phyloP scores from a whole-genome alignment of 2,888 invertebrate species.

The Schizaphis graminum region DNA sequence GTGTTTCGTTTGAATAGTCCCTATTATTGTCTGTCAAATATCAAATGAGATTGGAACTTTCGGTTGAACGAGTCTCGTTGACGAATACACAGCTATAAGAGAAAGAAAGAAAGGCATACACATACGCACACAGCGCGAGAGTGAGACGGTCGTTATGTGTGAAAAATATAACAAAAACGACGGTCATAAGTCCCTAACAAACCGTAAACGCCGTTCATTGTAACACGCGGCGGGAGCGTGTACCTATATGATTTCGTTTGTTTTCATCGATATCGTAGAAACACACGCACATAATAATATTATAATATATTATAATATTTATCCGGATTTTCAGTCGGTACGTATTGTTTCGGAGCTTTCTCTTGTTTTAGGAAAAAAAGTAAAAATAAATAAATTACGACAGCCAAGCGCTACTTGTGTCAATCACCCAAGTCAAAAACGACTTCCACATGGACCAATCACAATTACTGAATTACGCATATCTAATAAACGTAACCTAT shows the following conservation, averaged over 20 bases:
- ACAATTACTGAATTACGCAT: background rate
- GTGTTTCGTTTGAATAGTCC: slow-evolving; percentile 39
- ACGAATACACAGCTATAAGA: background rate
- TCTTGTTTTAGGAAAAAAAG: background rate
- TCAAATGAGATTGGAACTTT: slow-evolving; percentile 48
- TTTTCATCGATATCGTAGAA: slow-evolving; percentile 49
- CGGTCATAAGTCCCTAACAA: slow-evolving; percentile 52
- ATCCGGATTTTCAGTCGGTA: background rate
- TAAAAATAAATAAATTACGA: slow-evolving; percentile 32
- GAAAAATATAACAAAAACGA: slow-evolving; percentile 32
- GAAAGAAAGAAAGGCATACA: too few species aligned
- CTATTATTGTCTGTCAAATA: slow-evolving; percentile 32
- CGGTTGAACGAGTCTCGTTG: slow-evolving; percentile 24
- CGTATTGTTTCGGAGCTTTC: slow-evolving; percentile 51
- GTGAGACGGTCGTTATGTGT: background rate
- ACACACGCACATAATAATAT: background rate
- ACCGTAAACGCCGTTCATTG: slow-evolving; percentile 46
- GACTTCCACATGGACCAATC: background rate
- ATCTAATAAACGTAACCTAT: background rate
- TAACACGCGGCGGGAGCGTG: slow-evolving; percentile 18
- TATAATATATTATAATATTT: background rate
- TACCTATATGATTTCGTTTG: slow-evolving; percentile 36
- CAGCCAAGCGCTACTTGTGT: slow-evolving; percentile 35
- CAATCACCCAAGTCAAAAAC: slow-evolving; percentile 23
- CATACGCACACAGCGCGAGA: background rate